Evolutionary conservation across 64 coral and sea anemone genomes (phyloP), one percentile per base, ranked within the genome.

Genomic region (Trachythela sp.): DNA sequence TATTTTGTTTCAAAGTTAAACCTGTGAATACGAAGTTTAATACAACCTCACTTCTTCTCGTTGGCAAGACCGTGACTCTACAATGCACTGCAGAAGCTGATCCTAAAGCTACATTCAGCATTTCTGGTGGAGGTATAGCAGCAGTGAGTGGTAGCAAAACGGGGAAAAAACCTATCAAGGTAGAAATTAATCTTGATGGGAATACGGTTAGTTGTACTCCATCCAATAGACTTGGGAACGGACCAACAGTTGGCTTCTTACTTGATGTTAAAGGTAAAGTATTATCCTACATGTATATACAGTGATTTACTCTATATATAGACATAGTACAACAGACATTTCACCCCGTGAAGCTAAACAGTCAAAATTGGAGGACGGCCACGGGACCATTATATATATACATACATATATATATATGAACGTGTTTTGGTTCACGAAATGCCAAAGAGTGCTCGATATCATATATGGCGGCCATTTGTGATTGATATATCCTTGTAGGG

Each of bases 1-100:
- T n/a, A 68, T 31, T n/a, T 68, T 22, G 59, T 31, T 68, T 22
- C 59, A n/a, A n/a, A 80, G 75, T 14, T 80, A 80, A 80, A 80
- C 75, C 75, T 35, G 37, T 80, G 33, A 80, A 80, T 80, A 80
- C 75, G 6, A 80, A 80, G 37, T 39, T 80, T 18, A 80, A 80
- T 80, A 29, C 31, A 15, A 80, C 75, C 13, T 0, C 0, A 34
- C 27, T 37, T 9, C 75, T 80, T 80, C 33, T 80, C 30, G 34
- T 29, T 80, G 75, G 75, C 20, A 39, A 80, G 35, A 80, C 20
- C 15, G 75, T 39, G 10, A 1, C 75, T 80, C 31, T 80, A 80
- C 56, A 64, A 8, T 64, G 56, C 22, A 18, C 56, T 64, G 56
- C 56, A 20, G 56, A 64, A 20, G 56, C 56, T 26, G 56, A 64